Evolutionary conservation across 2,113 vertebrate genomes (phyloP).

Genomic region (Myrmophylax atrothorax): DNA sequence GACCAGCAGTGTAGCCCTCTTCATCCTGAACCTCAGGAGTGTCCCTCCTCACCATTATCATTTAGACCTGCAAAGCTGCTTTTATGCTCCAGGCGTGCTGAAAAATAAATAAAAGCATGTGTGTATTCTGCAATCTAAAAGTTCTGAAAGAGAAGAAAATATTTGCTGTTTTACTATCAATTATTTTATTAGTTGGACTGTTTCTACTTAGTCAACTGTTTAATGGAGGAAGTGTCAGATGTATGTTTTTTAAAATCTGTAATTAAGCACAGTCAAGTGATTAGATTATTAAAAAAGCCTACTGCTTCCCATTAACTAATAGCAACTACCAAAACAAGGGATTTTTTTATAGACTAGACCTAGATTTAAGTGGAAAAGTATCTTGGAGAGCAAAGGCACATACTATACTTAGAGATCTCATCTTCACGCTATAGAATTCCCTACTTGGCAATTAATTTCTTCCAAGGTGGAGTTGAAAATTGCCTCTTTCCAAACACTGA

Average conservation of each 20-base stretch:
- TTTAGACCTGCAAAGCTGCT: neutral
- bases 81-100: neutral
- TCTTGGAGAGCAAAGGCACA: neutral
- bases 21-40: neutral
- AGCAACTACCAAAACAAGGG: neutral
- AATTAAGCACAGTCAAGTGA: slow-evolving; percentile 37
- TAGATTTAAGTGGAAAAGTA: neutral
- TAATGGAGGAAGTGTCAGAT: neutral
- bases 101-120: neutral
- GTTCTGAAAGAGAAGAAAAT: neutral
- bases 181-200: neutral
- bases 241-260: neutral
- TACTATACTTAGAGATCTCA: neutral
- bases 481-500: neutral
- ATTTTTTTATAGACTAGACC: neutral
- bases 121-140: neutral
- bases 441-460: neutral
- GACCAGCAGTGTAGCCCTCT: neutral
- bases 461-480: neutral
- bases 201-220: neutral
- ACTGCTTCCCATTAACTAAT: slow-evolving; percentile 7
- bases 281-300: slow-evolving; percentile 9
- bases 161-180: neutral
- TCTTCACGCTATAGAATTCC: neutral
- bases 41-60: neutral